Evolutionary conservation across 2,888 invertebrate genomes (phyloP), one percentile per base, ranked within the genome.

Genomic region (Calliscelio sp.): DNA sequence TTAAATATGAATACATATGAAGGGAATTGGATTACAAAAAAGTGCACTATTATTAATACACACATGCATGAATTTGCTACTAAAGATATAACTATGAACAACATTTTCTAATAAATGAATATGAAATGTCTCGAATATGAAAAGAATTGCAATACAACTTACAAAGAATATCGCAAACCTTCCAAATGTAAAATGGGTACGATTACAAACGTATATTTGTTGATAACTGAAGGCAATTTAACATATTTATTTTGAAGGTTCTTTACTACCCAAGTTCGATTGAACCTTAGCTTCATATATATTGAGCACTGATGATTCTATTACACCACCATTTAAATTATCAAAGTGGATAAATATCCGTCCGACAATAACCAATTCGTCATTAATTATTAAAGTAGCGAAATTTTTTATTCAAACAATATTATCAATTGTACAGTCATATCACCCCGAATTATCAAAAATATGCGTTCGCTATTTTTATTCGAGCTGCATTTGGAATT

Each of bases 341-440:
- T 41, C 41, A 41, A 41, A 4, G 14, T 41, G 6, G 14, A 14
- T 14, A n/a, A 41, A 61, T 41, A 24, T 22, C 1, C 24, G 41
- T 8, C 59, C 59, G 0, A 61, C 16, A n/a, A 61, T 35, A 22
- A 61, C 5, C 14, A 41, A 38, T 41, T 41, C n/a, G 5, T 41
- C 22, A 41, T 7, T 41, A n/a, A n/a, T 20, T 1, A n/a, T 4
- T 1, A 24, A 61, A 3, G 59, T 59, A 24, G 61, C 61, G 41
- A 61, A 41, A 24, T 61, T 61, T 24, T 61, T n/a, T 2, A 61
- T 61, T 5, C 38, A 24, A 22, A 61, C 61, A 16, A 61, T 41
- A 24, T 38, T 2, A 61, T 44, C n/a, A 11, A 55, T 41, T 7
- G n/a, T 24, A 41, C 41, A 61, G 25, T 41, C 24, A 2, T 24